Conservation (phyloP, 2,113 vertebrate species). For the Paramormyrops kingsleyae region DNA sequence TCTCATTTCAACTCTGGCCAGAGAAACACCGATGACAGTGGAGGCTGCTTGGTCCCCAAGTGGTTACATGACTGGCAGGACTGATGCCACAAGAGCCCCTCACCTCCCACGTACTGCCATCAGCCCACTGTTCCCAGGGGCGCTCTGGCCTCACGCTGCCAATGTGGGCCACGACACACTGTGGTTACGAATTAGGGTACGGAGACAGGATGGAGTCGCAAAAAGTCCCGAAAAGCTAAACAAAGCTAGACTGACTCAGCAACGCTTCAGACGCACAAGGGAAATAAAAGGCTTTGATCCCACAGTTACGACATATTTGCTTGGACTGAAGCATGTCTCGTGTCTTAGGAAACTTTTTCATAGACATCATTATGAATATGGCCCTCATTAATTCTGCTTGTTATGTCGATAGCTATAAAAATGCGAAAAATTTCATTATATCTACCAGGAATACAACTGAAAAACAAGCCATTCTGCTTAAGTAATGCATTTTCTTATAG, state of each 20-base stretch:
- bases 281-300: background rate
- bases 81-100: background rate
- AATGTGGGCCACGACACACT: background rate
- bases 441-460: background rate
- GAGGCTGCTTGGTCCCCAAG: background rate
- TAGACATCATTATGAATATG: background rate
- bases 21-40: background rate
- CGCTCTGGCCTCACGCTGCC: background rate
- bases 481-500: background rate
- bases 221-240: background rate
- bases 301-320: background rate
- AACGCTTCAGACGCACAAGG: background rate
- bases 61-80: background rate
- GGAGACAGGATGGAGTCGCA: constrained; percentile 21
- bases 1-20: background rate
- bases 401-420: constrained; percentile 13
- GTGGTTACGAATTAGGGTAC: constrained; percentile 9
- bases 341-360: background rate
- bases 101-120: background rate
- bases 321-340: background rate
- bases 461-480: background rate
- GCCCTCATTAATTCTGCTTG: background rate
- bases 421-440: background rate
- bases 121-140: background rate
- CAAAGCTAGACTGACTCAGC: background rate